A percentile compares a stretch with the other conserved stretches of the same genome.
phyloP scores from a whole-genome alignment of 2,797 vertebrate genomes.

The Bryconaethiops microstoma region DNA sequence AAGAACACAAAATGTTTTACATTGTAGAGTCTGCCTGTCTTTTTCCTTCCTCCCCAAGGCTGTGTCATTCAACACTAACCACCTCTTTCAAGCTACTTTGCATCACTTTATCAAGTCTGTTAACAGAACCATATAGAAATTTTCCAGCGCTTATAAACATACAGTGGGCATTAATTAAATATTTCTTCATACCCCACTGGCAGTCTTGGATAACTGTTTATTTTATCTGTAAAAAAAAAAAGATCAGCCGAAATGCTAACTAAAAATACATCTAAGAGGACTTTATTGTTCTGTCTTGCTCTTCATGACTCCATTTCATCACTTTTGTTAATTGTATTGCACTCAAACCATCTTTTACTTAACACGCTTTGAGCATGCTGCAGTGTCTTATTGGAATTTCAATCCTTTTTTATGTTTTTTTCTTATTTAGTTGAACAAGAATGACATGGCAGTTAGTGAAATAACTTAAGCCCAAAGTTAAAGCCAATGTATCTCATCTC shows the following conservation, averaged over 20 bases:
- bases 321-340: neutral
- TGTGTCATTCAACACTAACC: constrained; percentile 13
- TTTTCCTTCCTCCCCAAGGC: neutral
- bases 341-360: neutral
- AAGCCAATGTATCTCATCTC: neutral
- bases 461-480: too few species aligned
- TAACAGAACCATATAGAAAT: neutral
- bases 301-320: neutral
- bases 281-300: too few species aligned
- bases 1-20: neutral
- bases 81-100: constrained; percentile 20
- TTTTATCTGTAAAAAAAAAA: neutral
- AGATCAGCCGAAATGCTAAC: neutral
- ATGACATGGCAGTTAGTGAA: neutral
- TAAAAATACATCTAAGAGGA: neutral
- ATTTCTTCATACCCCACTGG: too few species aligned
- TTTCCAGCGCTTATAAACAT: neutral
- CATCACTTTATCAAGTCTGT: neutral
- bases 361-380: neutral
- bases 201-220: neutral
- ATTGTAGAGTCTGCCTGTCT: neutral
- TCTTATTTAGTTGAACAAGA: neutral
- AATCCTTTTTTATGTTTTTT: neutral
- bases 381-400: neutral
- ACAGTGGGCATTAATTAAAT: neutral